Evolutionary conservation across 2,113 vertebrate species (phyloP).

Genomic region (Clarias magur): DNA sequence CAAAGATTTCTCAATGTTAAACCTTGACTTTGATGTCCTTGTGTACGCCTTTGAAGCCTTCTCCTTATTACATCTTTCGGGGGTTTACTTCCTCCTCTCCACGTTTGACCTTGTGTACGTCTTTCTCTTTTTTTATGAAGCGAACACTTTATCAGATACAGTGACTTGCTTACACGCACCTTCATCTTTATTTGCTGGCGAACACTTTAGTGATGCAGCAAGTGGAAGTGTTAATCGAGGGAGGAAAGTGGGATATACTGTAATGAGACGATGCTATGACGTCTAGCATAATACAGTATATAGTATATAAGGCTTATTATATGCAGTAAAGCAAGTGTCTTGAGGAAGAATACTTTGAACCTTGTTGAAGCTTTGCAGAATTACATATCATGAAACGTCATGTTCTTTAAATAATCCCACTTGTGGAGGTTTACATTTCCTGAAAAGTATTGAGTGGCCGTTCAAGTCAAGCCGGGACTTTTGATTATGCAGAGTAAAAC

Average conservation of each 20-base stretch:
- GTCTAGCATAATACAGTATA: too few species aligned
- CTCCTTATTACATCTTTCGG: background rate
- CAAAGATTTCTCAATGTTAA: constrained; percentile 57
- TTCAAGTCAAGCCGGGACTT: too few species aligned
- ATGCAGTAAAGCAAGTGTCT: too few species aligned
- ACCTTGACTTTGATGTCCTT: constrained; percentile 36
- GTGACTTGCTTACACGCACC: background rate
- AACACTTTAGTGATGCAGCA: background rate
- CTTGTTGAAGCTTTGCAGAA: background rate
- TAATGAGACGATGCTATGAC: too few species aligned
- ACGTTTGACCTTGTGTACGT: background rate
- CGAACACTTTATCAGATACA: background rate
- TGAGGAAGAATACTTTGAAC: background rate
- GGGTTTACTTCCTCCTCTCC: background rate
- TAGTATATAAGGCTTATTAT: too few species aligned
- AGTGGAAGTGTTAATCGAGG: background rate
- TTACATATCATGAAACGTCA: background rate
- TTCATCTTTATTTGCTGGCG: background rate
- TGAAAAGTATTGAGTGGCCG: background rate
- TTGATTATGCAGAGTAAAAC: too few species aligned
- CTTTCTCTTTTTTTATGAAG: background rate
- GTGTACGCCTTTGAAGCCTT: constrained; percentile 26
- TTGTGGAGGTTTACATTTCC: background rate
- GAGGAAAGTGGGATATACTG: too few species aligned
- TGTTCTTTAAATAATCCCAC: background rate